phyloP scores from a whole-genome alignment of 2,113 vertebrate species.

The Egretta garzetta region DNA sequence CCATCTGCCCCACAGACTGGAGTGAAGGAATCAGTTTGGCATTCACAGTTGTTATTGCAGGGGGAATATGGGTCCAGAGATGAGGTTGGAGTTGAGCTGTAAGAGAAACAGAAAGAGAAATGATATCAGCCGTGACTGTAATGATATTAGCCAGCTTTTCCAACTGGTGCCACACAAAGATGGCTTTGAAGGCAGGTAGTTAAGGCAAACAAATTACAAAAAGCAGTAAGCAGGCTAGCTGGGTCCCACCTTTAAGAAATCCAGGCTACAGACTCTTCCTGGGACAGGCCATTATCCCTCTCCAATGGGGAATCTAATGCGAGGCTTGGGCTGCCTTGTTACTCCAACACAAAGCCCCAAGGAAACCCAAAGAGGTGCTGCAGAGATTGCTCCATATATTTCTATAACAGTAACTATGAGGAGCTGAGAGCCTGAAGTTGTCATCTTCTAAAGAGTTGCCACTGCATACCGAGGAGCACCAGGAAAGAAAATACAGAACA shows the following conservation, averaged over 20 bases:
- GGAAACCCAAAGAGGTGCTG: background rate
- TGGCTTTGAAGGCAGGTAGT: background rate
- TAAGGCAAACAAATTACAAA: background rate
- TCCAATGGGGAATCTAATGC: background rate
- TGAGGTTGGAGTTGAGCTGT: slow-evolving; percentile 81
- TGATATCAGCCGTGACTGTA: background rate
- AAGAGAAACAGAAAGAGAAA: slow-evolving; percentile 37
- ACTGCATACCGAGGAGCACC: background rate
- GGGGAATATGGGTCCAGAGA: slow-evolving; percentile 83
- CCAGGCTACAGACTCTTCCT: background rate
- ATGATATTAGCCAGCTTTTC: background rate
- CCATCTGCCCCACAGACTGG: slow-evolving; percentile 94
- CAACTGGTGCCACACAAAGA: background rate
- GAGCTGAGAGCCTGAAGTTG: background rate
- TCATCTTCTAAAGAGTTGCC: background rate
- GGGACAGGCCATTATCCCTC: background rate
- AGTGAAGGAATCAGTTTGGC: slow-evolving; percentile 93
- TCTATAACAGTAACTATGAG: background rate
- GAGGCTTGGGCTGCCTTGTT: background rate
- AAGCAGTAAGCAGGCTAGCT: background rate
- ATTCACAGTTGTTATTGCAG: slow-evolving; percentile 94
- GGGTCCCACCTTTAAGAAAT: background rate
- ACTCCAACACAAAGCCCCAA: background rate
- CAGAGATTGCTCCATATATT: background rate
- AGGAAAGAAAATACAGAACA: background rate